phyloP scores from a whole-genome alignment of 2,888 invertebrate genomes.

The Trissoscelio sp. region DNA sequence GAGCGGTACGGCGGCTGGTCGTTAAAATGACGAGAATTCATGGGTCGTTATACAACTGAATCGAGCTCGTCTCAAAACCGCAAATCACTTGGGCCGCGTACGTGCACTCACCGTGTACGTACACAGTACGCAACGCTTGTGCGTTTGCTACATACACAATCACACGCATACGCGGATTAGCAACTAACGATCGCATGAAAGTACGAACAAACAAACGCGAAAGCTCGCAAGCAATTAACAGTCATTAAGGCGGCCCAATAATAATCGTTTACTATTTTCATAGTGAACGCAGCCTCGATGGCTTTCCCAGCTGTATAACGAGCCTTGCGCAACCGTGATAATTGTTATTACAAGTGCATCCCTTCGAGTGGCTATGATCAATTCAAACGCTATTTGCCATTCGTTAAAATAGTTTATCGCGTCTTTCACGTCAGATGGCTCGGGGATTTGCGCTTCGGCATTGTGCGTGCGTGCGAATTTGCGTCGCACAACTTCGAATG shows the following conservation, averaged over 20 bases:
- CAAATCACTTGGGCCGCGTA: slow-evolving; percentile 65
- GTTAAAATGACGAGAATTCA: slow-evolving; percentile 63
- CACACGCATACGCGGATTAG: slow-evolving; percentile 36
- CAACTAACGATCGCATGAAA: slow-evolving; percentile 64
- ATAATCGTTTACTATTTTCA: slow-evolving; percentile 60
- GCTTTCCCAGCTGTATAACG: slow-evolving; percentile 60
- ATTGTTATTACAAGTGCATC: slow-evolving; percentile 58
- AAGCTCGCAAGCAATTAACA: slow-evolving; percentile 66
- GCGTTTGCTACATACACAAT: slow-evolving; percentile 36
- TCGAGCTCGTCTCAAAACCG: slow-evolving; percentile 68
- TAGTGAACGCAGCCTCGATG: slow-evolving; percentile 17
- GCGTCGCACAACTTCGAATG: slow-evolving; percentile 21
- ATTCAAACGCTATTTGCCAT: slow-evolving; percentile 45
- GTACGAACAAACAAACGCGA: slow-evolving; percentile 59
- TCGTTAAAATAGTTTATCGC: slow-evolving; percentile 66
- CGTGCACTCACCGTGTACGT: slow-evolving; percentile 14
- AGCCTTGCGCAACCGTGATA: slow-evolving; percentile 48
- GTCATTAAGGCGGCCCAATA: slow-evolving; percentile 64
- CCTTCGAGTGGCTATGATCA: slow-evolving; percentile 44
- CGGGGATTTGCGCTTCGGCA: slow-evolving; percentile 26
- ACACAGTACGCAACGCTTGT: slow-evolving; percentile 22
- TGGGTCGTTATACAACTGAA: slow-evolving; percentile 65
- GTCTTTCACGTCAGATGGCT: slow-evolving; percentile 37
- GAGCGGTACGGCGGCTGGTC: slow-evolving; percentile 24
- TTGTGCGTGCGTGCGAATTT: slow-evolving; percentile 46